Evolutionary conservation across 2,888 invertebrate genomes (phyloP), one percentile per base, ranked within the genome.

Genomic region (Buathra laborator): DNA sequence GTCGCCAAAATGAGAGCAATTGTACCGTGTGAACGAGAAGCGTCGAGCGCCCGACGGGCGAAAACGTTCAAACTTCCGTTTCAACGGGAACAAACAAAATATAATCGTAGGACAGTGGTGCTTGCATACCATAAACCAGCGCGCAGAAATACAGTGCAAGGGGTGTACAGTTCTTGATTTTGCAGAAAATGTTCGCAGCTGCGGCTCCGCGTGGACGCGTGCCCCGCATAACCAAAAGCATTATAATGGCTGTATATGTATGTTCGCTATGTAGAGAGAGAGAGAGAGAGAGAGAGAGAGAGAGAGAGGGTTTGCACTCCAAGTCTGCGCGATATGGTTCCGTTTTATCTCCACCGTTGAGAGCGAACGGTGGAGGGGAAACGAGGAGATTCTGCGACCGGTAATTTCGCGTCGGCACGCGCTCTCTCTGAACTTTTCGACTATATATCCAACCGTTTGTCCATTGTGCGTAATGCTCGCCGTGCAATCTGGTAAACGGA

Each of bases 391-490:
- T 62, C 10, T 9, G 16, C n/a, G 74, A 46, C 59, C 16, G 74
- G 62, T 32, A 48, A 74, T 74, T 74, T 64, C 43, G 62, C 72
- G 43, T 37, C 10, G 59, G 7, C 44, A 24, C 59, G 71, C 71
- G 72, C 46, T 6, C 59, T 74, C n/a, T 16, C 10, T 16, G 16
- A 56, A 14, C n/a, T 62, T 7, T 64, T 16, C 6, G 14, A n/a
- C 14, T 12, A 9, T 64, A 43, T 19, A 37, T 32, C 9, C 29
- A n/a, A 9, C 62, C 46, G 64, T 29, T 32, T 48, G 74, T 64
- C 64, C 74, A 75, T 75, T 64, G 74, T 75, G 74, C 64, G 74
- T 75, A 62, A 74, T 74, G 46, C 59, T 32, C 44, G 59, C 16
- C 62, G 46, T 9, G n/a, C 72, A 72, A 72, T 72, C 44, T 72